These are phyloP conservation scores for Hydropotes inermis DNA, from an alignment of 2,113 vertebrate genomes.

Conservation along the genomic window DNA sequence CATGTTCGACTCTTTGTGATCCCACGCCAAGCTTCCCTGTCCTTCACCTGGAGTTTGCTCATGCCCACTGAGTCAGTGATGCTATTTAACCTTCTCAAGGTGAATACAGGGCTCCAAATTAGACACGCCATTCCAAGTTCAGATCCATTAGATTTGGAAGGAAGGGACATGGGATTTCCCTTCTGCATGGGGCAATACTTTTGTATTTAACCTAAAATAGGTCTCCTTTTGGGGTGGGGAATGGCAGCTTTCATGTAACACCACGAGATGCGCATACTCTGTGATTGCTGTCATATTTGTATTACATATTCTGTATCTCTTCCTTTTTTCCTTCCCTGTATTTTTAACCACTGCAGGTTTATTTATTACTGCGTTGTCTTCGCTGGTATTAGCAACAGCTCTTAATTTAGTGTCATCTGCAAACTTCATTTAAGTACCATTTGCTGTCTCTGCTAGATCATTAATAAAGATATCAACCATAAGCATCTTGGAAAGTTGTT, in stretches of 20 bases:
- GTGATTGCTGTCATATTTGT: background rate
- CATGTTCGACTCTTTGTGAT: background rate
- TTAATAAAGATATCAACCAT: slow-evolving; percentile 66
- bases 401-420: slow-evolving; percentile 62
- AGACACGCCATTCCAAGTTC: background rate
- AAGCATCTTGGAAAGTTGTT: slow-evolving; percentile 10
- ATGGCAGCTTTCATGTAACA: background rate
- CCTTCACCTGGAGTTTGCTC: background rate
- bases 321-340: background rate
- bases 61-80: background rate
- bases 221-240: background rate
- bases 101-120: background rate
- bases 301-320: background rate
- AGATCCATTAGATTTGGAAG: background rate
- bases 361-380: slow-evolving; percentile 53
- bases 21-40: background rate
- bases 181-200: background rate
- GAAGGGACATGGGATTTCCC: background rate
- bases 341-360: slow-evolving; percentile 35
- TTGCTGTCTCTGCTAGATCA: slow-evolving; percentile 64
- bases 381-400: slow-evolving; percentile 55
- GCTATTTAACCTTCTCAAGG: background rate
- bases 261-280: background rate
- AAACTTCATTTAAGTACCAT: slow-evolving; percentile 60
- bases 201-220: background rate